Percentiles rank a stretch among this genome's conserved stretches.
phyloP scores from a whole-genome alignment of 2,113 vertebrate genomes.

The Gymnarchus niloticus region DNA sequence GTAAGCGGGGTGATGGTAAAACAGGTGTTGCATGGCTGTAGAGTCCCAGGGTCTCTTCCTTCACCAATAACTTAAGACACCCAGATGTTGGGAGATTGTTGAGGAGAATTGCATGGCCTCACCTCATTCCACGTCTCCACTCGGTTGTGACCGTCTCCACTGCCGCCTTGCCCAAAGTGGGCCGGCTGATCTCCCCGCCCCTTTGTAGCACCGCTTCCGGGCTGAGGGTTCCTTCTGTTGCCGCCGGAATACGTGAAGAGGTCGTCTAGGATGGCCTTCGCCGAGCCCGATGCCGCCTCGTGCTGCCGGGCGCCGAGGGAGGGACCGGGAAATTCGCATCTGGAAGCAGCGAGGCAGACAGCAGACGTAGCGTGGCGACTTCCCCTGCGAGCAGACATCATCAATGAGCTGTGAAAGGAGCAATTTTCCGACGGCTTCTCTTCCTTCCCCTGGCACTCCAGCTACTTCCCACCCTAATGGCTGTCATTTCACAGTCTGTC shows the following conservation, averaged over 20 bases:
- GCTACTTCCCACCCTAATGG: constrained; percentile 21
- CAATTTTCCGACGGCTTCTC: constrained; percentile 64
- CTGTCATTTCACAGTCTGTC: constrained; percentile 12
- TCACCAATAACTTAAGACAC: too few relatives aligned
- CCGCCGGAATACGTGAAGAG: background rate
- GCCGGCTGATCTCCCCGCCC: too few relatives aligned
- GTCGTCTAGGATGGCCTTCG: background rate
- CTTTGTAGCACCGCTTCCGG: too few relatives aligned
- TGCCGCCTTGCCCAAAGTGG: too few relatives aligned
- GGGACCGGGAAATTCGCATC: constrained; percentile 48
- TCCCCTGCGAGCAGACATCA: constrained; percentile 50
- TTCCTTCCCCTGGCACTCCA: constrained; percentile 31
- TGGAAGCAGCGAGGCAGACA: constrained; percentile 65
- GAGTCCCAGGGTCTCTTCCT: too few relatives aligned
- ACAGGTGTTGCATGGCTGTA: constrained; percentile 32
- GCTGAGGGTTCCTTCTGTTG: background rate
- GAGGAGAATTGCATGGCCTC: background rate
- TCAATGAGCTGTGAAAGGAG: constrained; percentile 72
- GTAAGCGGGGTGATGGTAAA: constrained; percentile 28
- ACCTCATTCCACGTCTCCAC: background rate
- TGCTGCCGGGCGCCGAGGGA: background rate
- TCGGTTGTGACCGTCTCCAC: too few relatives aligned
- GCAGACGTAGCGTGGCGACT: constrained; percentile 56
- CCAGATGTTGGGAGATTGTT: constrained; percentile 19
- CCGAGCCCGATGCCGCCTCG: background rate